Evolutionary conservation across 2,113 vertebrate genomes (phyloP).

Genomic region (Falco punctatus): DNA sequence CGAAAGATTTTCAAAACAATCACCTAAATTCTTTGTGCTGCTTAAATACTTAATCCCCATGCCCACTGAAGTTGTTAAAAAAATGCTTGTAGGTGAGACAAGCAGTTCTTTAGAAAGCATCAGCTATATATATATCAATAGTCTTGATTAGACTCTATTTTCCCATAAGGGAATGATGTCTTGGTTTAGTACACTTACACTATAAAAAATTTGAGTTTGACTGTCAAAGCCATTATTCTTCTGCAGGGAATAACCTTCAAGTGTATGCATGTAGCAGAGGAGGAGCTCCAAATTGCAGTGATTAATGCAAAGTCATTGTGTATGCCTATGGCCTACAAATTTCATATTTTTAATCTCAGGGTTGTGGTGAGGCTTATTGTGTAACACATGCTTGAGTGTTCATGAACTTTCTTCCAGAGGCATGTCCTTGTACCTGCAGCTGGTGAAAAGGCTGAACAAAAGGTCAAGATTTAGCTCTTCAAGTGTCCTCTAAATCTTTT

Average conservation of each 20-base stretch:
- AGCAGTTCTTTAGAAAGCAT: neutral
- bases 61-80: neutral
- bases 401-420: neutral
- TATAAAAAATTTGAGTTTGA: neutral
- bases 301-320: neutral
- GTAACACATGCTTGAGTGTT: neutral
- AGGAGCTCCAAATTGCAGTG: neutral
- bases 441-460: neutral
- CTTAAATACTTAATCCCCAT: neutral
- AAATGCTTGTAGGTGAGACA: neutral
- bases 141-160: neutral
- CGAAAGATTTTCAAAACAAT: neutral
- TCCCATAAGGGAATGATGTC: neutral
- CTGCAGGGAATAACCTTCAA: neutral
- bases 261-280: neutral
- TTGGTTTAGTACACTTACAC: neutral
- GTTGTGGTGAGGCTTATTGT: neutral
- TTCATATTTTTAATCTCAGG: neutral
- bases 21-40: neutral
- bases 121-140: neutral
- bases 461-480: neutral
- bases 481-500: conserved; percentile 5
- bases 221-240: neutral
- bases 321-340: neutral
- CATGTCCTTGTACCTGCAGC: neutral